Evolutionary conservation across 2,888 invertebrate species (phyloP).

Genomic region (Aporophyla nigra): DNA sequence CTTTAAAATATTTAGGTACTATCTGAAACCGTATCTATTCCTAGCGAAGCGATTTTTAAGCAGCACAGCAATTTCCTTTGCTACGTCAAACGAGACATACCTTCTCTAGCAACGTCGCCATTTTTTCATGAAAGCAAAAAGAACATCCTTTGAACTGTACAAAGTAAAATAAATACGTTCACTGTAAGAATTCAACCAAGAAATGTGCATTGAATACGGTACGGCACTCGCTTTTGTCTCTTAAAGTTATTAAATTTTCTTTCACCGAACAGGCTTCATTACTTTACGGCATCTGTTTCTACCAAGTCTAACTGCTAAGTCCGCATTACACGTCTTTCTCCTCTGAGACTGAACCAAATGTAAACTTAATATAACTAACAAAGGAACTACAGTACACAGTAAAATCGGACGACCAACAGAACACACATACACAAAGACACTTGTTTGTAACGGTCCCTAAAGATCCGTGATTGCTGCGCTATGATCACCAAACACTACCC

Average conservation of each 20-base stretch:
- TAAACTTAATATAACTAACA: conserved; percentile 64
- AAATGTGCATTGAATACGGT: conserved; percentile 36
- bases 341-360: conserved; percentile 45
- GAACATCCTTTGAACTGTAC: conserved; percentile 1
- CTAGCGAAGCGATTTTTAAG: conserved; percentile 24
- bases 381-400: conserved; percentile 44
- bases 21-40: neutral
- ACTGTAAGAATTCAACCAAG: conserved; percentile 19
- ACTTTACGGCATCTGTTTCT: conserved; percentile 39
- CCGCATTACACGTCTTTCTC: conserved; percentile 14
- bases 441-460: conserved; percentile 77
- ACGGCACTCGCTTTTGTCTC: conserved; percentile 9
- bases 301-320: conserved; percentile 19
- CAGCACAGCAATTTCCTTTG: neutral
- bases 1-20: neutral
- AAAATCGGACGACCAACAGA: conserved; percentile 56
- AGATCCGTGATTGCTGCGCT: conserved; percentile 76
- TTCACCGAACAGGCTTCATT: conserved; percentile 38
- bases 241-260: conserved; percentile 51
- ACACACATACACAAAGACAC: conserved; percentile 67
- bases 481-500: conserved; percentile 53
- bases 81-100: conserved; percentile 20
- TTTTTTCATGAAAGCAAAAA: conserved; percentile 14
- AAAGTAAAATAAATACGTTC: conserved; percentile 33
- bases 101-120: neutral